Base-by-base conservation (phyloP, 1,140 invertebrate genomes). In the Lordiphosa collinella region DNA sequence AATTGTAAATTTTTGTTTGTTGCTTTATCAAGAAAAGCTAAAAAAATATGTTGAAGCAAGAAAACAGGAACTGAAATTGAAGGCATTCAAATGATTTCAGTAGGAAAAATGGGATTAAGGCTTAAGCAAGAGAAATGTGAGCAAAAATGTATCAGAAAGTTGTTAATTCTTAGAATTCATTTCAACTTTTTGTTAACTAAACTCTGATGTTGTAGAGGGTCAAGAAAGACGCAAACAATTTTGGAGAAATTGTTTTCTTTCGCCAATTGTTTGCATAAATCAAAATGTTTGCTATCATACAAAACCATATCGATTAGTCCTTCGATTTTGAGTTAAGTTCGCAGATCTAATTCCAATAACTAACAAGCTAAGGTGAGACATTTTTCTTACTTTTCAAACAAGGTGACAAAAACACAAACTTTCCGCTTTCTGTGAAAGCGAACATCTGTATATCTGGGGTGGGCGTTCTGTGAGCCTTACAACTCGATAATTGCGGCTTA, bases 401-500 rank as follows among this genome's bases (percentile, higher is more conserved):
- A 67, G 63, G 63, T 67, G 63, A 67, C 63, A 64, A 67, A 37
- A 67, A 44, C 29, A 44, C 12, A 44, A 18, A 44, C 25, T 54
- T 67, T 67, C 46, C 34, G 34, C 47, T 12, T 11, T 16, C 16
- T 61, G 56, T 55, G 75, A 75, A 62, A 50, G 37, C 32, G 31
- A 53, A 71, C 71, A 69, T 57, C 63, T 74, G 74, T 31, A 46
- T 60, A 67, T 12, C 29, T 41, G 34, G 73, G 56, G 55, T 49
- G 51, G 48, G 76, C 34, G 61, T 84, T 71, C 76, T 71, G 55
- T 49, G 51, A 49, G 76, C 34, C 66, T 84, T 71, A 84, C 76
- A 82, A 71, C 78, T 84, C 78, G 78, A 82, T 82, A 78, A 82
- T 84, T 76, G 76, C 72, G 76, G 71, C 78, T 84, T 82, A 72